phyloP scores from a whole-genome alignment of 2,113 vertebrate genomes.

The Nesoenas mayeri region DNA sequence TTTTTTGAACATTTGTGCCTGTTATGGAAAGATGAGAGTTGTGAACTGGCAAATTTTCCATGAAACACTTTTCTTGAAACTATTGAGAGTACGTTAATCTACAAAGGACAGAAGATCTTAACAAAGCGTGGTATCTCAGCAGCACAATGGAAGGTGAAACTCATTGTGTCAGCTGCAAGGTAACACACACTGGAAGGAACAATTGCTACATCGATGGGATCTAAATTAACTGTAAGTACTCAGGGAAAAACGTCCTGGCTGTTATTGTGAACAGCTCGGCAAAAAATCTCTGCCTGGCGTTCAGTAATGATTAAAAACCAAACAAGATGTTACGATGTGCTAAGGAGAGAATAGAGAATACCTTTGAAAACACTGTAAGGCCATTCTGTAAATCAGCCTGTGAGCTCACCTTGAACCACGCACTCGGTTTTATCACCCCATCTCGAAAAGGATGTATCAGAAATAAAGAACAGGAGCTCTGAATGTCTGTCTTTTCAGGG shows the following conservation, averaged over 20 bases:
- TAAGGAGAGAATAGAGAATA: neutral
- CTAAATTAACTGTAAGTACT: conserved; percentile 67
- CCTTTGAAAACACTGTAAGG: neutral
- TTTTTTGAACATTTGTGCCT: neutral
- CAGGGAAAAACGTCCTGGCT: neutral
- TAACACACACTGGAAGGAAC: conserved; percentile 38
- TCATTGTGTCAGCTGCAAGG: conserved; percentile 48
- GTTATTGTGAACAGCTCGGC: conserved; percentile 16
- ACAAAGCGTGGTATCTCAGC: conserved; percentile 23
- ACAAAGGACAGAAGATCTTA: conserved; percentile 24
- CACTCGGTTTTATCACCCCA: neutral
- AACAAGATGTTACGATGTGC: conserved; percentile 23
- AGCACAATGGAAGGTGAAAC: conserved; percentile 46
- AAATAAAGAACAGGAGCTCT: conserved; percentile 41
- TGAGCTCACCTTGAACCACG: conserved; percentile 26
- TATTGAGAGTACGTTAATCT: conserved; percentile 1
- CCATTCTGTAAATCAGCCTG: conserved; percentile 5
- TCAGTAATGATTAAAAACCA: conserved; percentile 38
- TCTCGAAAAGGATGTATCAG: conserved; percentile 15
- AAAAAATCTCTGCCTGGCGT: neutral
- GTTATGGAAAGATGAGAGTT: neutral
- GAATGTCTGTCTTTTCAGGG: neutral
- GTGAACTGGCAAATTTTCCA: neutral
- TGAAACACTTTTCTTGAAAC: conserved; percentile 6
- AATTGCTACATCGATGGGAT: conserved; percentile 63